Base-by-base conservation (phyloP, 2,113 vertebrate species). In the Xiphorhynchus elegans region DNA sequence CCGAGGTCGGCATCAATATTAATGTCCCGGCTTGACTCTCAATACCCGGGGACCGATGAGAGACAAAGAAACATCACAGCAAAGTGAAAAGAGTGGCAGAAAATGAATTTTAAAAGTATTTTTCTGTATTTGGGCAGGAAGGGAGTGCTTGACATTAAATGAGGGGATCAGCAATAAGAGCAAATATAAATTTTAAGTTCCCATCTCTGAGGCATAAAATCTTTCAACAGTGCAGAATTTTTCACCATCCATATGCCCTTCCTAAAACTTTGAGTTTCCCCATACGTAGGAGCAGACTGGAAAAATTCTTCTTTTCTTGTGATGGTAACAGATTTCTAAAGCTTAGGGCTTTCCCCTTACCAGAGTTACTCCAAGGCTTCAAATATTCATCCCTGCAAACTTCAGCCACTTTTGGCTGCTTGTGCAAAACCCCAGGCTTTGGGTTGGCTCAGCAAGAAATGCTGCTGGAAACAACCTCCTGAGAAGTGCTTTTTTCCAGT, bases 1-100 rank as follows among this genome's bases (percentile, higher is more conserved):
- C 93, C 1, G 3, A 94, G 89, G 89, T 92, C 86, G 2, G 11
- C 97, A 98, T 98, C 97, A 97, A 97, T 97, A 97, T 97, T 97
- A 95, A 98, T 97, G 95, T 89, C 69, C 81, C 20, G 2, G 72
- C 74, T 96, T 93, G 96, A 96, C 89, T 95, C 91, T 93, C 39
- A 13, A 74, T 86, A 84, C 4, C 33, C 25, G 3, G 89, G 67
- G 81, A 93, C 73, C 12, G 1, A 58, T 0, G 0, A 60, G 67
- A 95, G 85, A 87, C 91, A 93, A 96, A 96, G 86, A 26, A 42
- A 31, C 46, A 78, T 77, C 80, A 75, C 31, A 95, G 85, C 16
- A 26, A 92, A 87, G 62, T 15, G 59, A 70, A 69, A 80, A 66
- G 53, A 87, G 50, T 74, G 68, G 77, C 40, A 79, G 88, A 82